Percentiles rank a stretch among this genome's conserved stretches.
Evolutionary conservation across 2,888 invertebrate species (phyloP).

Genomic region (Epinotia demarniana): DNA sequence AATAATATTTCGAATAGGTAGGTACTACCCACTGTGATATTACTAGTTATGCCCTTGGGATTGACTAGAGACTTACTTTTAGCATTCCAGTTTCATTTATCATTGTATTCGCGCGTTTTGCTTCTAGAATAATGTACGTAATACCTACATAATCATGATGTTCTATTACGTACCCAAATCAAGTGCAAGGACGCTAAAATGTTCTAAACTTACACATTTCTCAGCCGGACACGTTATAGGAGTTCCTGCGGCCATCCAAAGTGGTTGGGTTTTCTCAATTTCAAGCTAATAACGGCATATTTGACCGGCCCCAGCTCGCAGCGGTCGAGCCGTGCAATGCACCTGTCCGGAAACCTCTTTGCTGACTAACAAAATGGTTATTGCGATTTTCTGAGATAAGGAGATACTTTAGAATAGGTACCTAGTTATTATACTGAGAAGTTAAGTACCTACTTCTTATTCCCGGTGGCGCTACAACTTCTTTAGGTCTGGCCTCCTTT

Average conservation of each 20-base stretch:
- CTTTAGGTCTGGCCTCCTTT: too few species aligned
- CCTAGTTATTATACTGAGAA: too few species aligned
- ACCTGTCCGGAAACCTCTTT: slow-evolving; percentile 20
- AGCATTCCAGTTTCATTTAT: too few species aligned
- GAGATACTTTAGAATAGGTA: not conserved
- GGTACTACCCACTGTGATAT: too few species aligned
- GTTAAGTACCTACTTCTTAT: too few species aligned
- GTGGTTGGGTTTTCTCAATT: slow-evolving; percentile 39
- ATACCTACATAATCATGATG: too few species aligned
- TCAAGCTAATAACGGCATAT: slow-evolving; percentile 43
- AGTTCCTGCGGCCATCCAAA: slow-evolving; percentile 38
- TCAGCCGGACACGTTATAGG: slow-evolving; percentile 27
- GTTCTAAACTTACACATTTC: slow-evolving; percentile 12
- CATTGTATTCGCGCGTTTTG: not conserved
- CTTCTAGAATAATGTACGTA: not conserved
- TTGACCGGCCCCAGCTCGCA: slow-evolving; percentile 31
- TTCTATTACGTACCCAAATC: not conserved
- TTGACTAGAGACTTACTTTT: not conserved
- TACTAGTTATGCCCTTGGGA: too few species aligned
- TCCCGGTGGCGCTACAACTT: too few species aligned
- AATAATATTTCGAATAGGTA: too few species aligned
- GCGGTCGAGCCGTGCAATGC: slow-evolving; percentile 11
- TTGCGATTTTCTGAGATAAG: not conserved
- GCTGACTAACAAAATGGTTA: slow-evolving; percentile 33
- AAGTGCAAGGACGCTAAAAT: not conserved